These are phyloP conservation scores for Amblyornis subalaris DNA, from an alignment of 2,113 vertebrate genomes.

Conservation along the genomic window DNA sequence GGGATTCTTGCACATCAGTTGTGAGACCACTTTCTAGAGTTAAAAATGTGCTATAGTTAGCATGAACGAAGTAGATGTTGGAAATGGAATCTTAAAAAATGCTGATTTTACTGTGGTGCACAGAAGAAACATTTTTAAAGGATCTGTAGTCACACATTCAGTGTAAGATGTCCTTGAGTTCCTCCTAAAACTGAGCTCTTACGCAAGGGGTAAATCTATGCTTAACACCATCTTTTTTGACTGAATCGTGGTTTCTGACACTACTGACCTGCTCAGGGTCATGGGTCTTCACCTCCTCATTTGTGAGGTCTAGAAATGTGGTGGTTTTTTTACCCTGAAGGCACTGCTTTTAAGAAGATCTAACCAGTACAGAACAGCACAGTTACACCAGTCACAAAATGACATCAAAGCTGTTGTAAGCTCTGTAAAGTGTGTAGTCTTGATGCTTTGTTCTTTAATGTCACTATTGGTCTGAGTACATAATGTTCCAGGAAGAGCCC, in stretches of 20 bases:
- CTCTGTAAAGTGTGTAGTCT: not conserved
- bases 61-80: not conserved
- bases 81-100: not conserved
- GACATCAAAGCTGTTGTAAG: not conserved
- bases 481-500: not conserved
- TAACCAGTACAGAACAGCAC: not conserved
- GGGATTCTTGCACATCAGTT: not conserved
- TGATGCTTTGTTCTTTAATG: not conserved
- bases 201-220: not conserved
- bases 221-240: not conserved
- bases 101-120: not conserved
- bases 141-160: not conserved
- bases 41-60: not conserved
- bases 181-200: not conserved
- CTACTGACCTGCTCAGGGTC: not conserved
- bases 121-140: not conserved
- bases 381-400: not conserved
- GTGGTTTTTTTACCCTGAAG: not conserved
- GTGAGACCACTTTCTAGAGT: not conserved
- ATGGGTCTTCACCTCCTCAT: not conserved
- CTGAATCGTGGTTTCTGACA: not conserved
- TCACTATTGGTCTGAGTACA: not conserved
- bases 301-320: not conserved
- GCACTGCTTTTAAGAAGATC: not conserved
- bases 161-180: not conserved